These are phyloP conservation scores for Drosophila lacteicornis DNA, from an alignment of 1,140 invertebrate genomes.

Conservation along the genomic window DNA sequence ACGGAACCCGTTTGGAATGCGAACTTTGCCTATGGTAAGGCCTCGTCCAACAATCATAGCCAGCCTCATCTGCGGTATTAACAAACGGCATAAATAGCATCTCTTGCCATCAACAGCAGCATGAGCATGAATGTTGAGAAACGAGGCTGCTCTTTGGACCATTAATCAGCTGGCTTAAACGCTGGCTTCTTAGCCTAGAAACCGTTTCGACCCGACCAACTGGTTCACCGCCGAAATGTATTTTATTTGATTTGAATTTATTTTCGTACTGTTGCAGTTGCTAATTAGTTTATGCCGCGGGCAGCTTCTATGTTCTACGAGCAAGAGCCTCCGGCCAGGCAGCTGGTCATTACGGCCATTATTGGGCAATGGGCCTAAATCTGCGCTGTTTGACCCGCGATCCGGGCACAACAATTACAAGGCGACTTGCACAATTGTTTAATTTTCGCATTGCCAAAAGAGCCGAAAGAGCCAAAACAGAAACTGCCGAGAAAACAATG, in stretches of 20 bases:
- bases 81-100: constrained; percentile 31
- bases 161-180: constrained; percentile 61
- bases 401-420: constrained; percentile 71
- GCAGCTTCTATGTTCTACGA: constrained; percentile 29
- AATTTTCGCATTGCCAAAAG: constrained; percentile 77
- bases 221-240: constrained; percentile 34
- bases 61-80: constrained; percentile 23
- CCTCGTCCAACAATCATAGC: constrained; percentile 23
- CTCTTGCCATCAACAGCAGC: constrained; percentile 16
- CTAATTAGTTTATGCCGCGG: constrained; percentile 36
- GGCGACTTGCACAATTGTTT: constrained; percentile 79
- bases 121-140: constrained; percentile 19
- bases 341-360: constrained; percentile 43
- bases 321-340: constrained; percentile 33
- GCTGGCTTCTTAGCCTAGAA: constrained; percentile 51
- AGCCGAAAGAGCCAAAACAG: constrained; percentile 54
- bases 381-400: constrained; percentile 45
- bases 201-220: constrained; percentile 35
- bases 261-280: constrained; percentile 10
- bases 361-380: constrained; percentile 50
- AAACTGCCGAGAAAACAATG: constrained; percentile 49
- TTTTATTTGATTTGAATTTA: constrained; percentile 15
- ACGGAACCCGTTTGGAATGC: constrained; percentile 59
- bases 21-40: constrained; percentile 43
- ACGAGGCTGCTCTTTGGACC: constrained; percentile 39